Base-by-base conservation (phyloP, 2,888 invertebrate species). In the Sphaeridia pumilis region DNA sequence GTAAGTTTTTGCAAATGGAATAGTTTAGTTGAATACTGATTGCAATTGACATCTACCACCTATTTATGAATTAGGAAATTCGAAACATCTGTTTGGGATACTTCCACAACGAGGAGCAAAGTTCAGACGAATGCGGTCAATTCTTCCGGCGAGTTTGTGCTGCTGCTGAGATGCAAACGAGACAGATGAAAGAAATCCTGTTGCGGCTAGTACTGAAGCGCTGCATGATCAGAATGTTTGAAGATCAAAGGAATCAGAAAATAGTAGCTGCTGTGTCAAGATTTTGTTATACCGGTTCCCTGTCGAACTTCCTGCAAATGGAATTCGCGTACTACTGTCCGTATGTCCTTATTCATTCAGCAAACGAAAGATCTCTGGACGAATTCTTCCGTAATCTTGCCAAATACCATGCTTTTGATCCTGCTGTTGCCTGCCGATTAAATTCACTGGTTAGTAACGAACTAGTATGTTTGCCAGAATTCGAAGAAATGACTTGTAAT, bases 311-410 rank as follows among this genome's bases (percentile, higher is more conserved):
- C 20, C 10, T 52, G n/a, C 20, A 52, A 46, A 22, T n/a, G 4
- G 52, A 52, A 36, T 52, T 46, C 42, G 27, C 52, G 14, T 46
- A 52, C 20, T 52, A 52, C 41, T 52, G 46, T 35, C 41, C 52
- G 4, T 14, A 46, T 22, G 41, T 36, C 2, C 17, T 52, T 14
- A 20, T 52, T 22, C 25, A 14, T 4, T 45, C 31, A 17, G 38
- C 7, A 38, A 7, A 38, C 20, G 38, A 38, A 17, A 28, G n/a
- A 7, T 20, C 20, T 2, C 35, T 12, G 38, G n/a, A 24, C 17
- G 25, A 7, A 2, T 35, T 48, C 14, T 17, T 38, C 4, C 24
- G 25, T 5, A 5, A 4, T 14, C 38, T 48, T n/a, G 3, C 21
- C 25, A 2, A 38, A 10, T 21, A 4, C 2, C 34, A 42, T 24